Conservation (phyloP, 2,797 vertebrate genomes). For the Sebastes iracundus region DNA sequence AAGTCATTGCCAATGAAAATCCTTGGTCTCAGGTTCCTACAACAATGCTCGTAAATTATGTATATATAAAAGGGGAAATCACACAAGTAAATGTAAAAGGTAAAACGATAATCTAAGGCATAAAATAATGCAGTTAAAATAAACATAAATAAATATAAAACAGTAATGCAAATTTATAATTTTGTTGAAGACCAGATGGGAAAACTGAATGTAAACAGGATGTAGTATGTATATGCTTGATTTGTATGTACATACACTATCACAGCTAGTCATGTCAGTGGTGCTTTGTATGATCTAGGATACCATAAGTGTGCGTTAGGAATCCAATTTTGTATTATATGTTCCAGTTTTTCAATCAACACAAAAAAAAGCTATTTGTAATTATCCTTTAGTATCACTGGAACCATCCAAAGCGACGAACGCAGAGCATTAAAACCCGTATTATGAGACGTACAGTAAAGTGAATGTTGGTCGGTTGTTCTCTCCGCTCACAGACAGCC, state of each 20-base stretch:
- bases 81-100: too few species aligned
- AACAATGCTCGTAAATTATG: accelerated
- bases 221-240: neutral
- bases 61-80: too few species aligned
- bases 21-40: accelerated
- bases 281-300: neutral
- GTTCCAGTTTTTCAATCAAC: constrained; percentile 15
- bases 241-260: neutral
- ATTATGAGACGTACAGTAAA: constrained; percentile 11
- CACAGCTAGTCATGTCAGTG: neutral
- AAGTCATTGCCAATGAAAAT: too few species aligned
- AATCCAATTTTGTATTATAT: constrained; percentile 2
- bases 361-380: constrained; percentile 1
- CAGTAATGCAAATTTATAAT: too few species aligned
- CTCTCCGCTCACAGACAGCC: constrained; percentile 65
- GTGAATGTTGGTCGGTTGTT: constrained; percentile 58
- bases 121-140: too few species aligned
- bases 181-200: too few species aligned
- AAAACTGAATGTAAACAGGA: too few species aligned
- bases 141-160: too few species aligned
- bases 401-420: neutral
- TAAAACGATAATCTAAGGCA: too few species aligned
- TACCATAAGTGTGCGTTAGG: constrained; percentile 13
- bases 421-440: constrained; percentile 37
- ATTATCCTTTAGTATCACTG: constrained; percentile 16